Evolutionary conservation across 1,140 invertebrate species (phyloP), one percentile per base, ranked within the genome.

Genomic region (Diploscapter pachys): DNA sequence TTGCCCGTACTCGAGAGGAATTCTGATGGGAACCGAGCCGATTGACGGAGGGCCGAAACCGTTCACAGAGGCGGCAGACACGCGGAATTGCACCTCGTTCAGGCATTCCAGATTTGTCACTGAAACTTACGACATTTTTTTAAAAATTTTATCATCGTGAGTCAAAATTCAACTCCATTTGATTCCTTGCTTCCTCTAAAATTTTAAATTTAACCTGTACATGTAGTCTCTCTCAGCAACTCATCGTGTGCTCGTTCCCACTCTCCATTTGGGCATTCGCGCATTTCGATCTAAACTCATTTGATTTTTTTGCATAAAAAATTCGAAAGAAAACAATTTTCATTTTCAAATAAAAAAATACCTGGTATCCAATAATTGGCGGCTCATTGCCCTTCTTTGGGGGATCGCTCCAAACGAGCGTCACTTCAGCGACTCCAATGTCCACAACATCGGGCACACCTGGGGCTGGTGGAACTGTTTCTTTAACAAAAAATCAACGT

Each of bases 41-140:
- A 70, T 71, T 8, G 83, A 85, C 3, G 83, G 79, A 11, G 79
- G 63, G 48, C 84, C 84, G 73, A 85, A 84, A 5, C 84, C 84
- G 63, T 78, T 71, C 56, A 72, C 63, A 69, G 84, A 81, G 59
- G 82, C 83, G 8, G 83, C 83, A 50, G 80, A 71, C 8, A 85
- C 84, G 9, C 83, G 80, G 64, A 85, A 85, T 72, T 81, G 81
- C 31, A 86, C 81, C 62, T 82, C 73, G n/a, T 74, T 65, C 48
- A 63, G 31, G 13, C 84, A 75, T 57, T 81, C 83, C 59, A 84
- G 73, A 59, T 85, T 85, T 68, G 81, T 80, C 6, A 81, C 81
- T 81, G 64, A 77, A 81, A 81, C 31, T 6, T 31, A 67, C 3
- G 56, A 50, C 70, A 6, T 72, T 71, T 5, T 70, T 70, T 9